Conservation (phyloP, 64 coral and sea anemone species). For the Acropora tenuis region DNA sequence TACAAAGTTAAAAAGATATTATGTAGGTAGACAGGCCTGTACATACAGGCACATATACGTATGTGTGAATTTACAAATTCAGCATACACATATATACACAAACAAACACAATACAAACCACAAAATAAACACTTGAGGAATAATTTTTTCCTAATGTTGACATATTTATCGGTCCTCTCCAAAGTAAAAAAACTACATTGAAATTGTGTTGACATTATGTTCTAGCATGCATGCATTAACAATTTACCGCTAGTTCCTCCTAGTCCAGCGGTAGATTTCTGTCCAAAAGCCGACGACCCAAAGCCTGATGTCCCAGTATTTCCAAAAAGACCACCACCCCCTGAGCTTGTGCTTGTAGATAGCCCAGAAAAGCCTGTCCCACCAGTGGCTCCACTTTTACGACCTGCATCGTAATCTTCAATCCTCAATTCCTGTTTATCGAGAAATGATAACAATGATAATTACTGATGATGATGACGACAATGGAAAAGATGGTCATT, state of each 20-base stretch:
- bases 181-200: no score
- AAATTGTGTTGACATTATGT: neutral
- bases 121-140: no score
- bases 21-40: no score
- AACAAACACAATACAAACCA: no score
- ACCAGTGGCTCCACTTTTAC: conserved; percentile 70
- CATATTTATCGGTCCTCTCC: no score
- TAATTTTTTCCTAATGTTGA: no score
- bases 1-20: no score
- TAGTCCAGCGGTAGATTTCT: conserved; percentile 71
- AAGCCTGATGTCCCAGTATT: conserved; percentile 42
- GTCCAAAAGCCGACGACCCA: conserved; percentile 59
- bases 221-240: neutral
- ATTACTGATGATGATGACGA: neutral
- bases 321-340: conserved; percentile 70
- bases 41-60: no score
- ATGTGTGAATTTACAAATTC: no score
- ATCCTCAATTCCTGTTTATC: conserved; percentile 72
- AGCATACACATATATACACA: no score
- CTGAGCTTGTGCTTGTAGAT: conserved; percentile 40
- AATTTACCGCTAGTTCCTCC: conserved; percentile 73
- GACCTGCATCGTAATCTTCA: conserved; percentile 88
- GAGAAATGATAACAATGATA: neutral
- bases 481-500: no score
- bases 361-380: conserved; percentile 60